Conservation (phyloP, 2,888 invertebrate species). For the Epistrophella euchroma region DNA sequence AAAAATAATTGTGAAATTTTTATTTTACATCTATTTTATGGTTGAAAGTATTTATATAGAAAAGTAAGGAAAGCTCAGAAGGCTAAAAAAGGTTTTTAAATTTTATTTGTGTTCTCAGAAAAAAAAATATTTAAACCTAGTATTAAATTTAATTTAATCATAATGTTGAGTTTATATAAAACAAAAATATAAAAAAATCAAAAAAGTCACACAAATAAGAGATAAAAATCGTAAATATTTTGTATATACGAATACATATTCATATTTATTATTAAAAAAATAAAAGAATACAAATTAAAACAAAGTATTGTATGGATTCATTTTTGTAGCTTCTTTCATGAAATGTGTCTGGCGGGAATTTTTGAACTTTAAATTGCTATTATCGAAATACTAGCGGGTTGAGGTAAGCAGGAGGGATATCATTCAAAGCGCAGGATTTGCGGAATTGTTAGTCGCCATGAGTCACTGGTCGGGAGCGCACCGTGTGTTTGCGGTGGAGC, state of each 20-base stretch:
- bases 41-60: slow-evolving; percentile 37
- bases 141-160: slow-evolving; percentile 2
- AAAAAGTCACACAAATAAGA: slow-evolving; percentile 37
- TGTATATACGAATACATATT: slow-evolving; percentile 72
- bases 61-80: slow-evolving; percentile 34
- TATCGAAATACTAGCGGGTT: no score
- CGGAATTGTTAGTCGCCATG: no score
- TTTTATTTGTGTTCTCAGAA: background rate
- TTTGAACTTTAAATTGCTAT: no score
- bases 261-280: slow-evolving; percentile 66
- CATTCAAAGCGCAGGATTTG: no score
- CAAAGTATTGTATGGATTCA: background rate
- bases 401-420: no score
- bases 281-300: slow-evolving; percentile 45
- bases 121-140: background rate
- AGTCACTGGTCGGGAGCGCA: no score
- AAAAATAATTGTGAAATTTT: slow-evolving; percentile 16
- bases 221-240: slow-evolving; percentile 67
- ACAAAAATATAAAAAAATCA: slow-evolving; percentile 11
- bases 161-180: slow-evolving; percentile 49
- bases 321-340: background rate
- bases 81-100: slow-evolving; percentile 9
- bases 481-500: no score
- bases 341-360: background rate
- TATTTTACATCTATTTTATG: slow-evolving; percentile 5